Conservation (phyloP, 2,113 vertebrate genomes). For the Microcebus murinus region DNA sequence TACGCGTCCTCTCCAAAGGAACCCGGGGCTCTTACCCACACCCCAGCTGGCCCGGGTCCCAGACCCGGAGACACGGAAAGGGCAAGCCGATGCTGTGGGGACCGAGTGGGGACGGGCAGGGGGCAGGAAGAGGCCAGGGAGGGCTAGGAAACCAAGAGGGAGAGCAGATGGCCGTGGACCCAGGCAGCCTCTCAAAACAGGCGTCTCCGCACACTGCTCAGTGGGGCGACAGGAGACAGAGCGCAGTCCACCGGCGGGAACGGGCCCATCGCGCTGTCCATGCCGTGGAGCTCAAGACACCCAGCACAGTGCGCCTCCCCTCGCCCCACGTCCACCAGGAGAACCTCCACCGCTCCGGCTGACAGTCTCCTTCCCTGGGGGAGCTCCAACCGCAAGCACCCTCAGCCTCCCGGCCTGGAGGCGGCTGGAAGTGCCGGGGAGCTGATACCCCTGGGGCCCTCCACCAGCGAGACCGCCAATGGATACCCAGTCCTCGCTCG, state of each 20-base stretch:
- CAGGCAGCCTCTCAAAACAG: background rate
- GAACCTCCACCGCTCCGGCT: background rate
- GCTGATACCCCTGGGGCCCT: background rate
- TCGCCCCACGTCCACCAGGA: fast-evolving
- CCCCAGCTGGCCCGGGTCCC: background rate
- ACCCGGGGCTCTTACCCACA: background rate
- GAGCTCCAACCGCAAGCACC: background rate
- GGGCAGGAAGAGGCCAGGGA: background rate
- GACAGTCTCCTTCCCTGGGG: background rate
- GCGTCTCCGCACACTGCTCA: fast-evolving
- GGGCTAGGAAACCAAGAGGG: background rate
- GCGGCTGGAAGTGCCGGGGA: background rate
- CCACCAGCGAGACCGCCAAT: background rate
- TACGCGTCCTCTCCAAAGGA: background rate
- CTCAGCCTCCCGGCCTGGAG: background rate
- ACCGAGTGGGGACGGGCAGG: background rate
- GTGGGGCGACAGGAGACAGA: background rate
- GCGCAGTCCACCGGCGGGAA: fast-evolving
- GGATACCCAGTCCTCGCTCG: background rate
- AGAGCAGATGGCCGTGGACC: background rate
- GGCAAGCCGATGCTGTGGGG: background rate
- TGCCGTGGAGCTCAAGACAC: fast-evolving
- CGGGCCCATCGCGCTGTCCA: fast-evolving
- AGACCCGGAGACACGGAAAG: background rate
- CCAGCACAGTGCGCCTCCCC: fast-evolving